Base-by-base conservation (phyloP, 2,888 invertebrate species). In the Plebejus melissa region DNA sequence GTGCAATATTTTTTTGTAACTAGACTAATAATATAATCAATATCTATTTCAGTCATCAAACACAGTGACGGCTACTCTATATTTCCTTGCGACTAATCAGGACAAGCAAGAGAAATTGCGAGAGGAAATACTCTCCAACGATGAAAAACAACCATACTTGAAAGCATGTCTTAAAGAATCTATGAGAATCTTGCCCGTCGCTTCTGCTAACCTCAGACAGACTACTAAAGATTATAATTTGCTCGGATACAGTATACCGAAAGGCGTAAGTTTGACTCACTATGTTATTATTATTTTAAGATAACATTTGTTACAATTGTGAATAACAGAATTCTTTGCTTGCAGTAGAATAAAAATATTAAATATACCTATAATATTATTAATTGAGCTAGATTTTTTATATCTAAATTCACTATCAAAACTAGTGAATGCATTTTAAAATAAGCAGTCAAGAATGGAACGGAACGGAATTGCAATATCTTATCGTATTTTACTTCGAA, bases 151-250 rank as follows among this genome's bases (percentile, higher is more conserved):
- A 78, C 92, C 94, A 0, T 97, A 96, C 81, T 83, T 97, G 32
- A 95, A 94, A 78, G 96, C 96, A 0, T 96, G 96, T 80, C 94
- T 97, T 60, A 97, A 96, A 83, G 97, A 97, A 85, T 92, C 95
- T 0, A 84, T 96, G 77, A 93, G 97, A 81, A 79, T 95, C n/a
- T 91, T 94, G 81, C 95, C 96, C 0, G 94, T 95, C 1, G 94
- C 94, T 0, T 85, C 94, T 16, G 96, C 94, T 0, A 95, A 94
- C 78, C 80, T 94, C 11, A 91, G 96, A 77, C 86, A 86, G 76
- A 89, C 94, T 74, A 85, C 86, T 0, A 90, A 93, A 58, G 95
- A 96, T 77, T 89, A 95, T 5, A 91, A 94, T 13, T 82, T 97
- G 0, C 89, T 94, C n/a, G 96, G 95, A 9, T 97, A 96, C 82